Evolutionary conservation across 2,797 vertebrate genomes (phyloP).

Genomic region (Acanthurus leucopareius): DNA sequence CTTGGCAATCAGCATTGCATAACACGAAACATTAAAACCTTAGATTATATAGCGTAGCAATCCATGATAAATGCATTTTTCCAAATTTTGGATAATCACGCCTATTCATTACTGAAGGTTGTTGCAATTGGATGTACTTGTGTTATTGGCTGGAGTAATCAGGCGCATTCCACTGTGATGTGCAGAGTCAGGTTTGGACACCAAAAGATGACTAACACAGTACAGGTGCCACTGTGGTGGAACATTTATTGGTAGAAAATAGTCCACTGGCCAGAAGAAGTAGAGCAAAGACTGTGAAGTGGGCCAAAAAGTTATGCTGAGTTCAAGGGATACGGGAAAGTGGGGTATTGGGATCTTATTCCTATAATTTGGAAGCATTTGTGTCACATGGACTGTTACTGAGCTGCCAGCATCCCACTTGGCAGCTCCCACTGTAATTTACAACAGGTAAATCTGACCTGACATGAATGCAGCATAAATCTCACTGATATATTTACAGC

Average conservation of each 20-base stretch:
- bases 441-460: slow-evolving; percentile 4
- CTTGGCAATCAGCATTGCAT: slow-evolving; percentile 59
- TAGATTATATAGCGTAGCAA: not conserved
- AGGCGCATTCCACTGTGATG: slow-evolving; percentile 29
- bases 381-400: not conserved
- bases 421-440: not conserved
- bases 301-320: not conserved
- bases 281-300: not conserved
- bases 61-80: slow-evolving; percentile 13
- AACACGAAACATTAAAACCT: slow-evolving; percentile 6
- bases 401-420: slow-evolving; percentile 1
- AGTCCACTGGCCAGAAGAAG: not conserved
- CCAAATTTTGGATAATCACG: slow-evolving; percentile 35
- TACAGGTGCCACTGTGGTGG: slow-evolving; percentile 1
- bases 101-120: slow-evolving; percentile 37
- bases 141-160: slow-evolving; percentile 55
- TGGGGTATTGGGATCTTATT: not conserved
- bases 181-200: slow-evolving; percentile 10
- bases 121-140: slow-evolving; percentile 62
- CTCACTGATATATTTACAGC: slow-evolving; percentile 35
- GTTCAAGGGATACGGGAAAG: slow-evolving; percentile 9
- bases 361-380: not conserved
- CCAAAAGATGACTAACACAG: not conserved
- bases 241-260: not conserved
- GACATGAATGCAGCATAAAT: slow-evolving; percentile 32